These are phyloP conservation scores for Mustela erminea DNA, from an alignment of 2,797 vertebrate genomes.

Conservation along the genomic window DNA sequence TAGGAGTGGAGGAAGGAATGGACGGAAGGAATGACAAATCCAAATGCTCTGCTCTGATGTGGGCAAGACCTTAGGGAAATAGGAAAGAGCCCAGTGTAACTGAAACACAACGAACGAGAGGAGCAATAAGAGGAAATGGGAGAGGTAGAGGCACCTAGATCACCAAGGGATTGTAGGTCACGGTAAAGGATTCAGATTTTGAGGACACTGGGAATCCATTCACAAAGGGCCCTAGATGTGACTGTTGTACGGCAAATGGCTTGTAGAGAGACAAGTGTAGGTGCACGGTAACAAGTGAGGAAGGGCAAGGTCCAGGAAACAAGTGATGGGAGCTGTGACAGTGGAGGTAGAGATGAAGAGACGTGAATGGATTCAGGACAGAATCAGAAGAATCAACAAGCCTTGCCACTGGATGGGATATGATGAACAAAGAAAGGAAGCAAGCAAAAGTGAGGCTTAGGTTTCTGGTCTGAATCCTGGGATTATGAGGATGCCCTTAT, in stretches of 20 bases:
- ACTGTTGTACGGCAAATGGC: background rate
- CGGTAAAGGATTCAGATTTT: background rate
- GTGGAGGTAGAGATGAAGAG: background rate
- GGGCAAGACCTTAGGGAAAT: background rate
- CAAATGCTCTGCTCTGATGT: background rate
- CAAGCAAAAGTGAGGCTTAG: background rate
- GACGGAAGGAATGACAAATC: background rate
- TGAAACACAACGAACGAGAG: background rate
- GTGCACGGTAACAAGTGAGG: background rate
- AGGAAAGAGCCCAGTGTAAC: background rate
- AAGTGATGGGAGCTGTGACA: background rate
- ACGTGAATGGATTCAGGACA: background rate
- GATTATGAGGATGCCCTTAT: background rate
- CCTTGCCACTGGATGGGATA: background rate
- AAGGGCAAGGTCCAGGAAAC: background rate
- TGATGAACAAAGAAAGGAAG: background rate
- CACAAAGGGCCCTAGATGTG: background rate
- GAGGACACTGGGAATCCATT: background rate
- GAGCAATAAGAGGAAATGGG: background rate
- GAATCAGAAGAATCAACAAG: no score
- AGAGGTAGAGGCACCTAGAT: background rate
- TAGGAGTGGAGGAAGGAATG: background rate
- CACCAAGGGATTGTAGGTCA: background rate
- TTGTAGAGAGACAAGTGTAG: background rate
- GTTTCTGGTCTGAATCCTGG: background rate